These are phyloP conservation scores for Acanthopleura granulata DNA, from an alignment of 2,888 invertebrate genomes.

Conservation along the genomic window DNA sequence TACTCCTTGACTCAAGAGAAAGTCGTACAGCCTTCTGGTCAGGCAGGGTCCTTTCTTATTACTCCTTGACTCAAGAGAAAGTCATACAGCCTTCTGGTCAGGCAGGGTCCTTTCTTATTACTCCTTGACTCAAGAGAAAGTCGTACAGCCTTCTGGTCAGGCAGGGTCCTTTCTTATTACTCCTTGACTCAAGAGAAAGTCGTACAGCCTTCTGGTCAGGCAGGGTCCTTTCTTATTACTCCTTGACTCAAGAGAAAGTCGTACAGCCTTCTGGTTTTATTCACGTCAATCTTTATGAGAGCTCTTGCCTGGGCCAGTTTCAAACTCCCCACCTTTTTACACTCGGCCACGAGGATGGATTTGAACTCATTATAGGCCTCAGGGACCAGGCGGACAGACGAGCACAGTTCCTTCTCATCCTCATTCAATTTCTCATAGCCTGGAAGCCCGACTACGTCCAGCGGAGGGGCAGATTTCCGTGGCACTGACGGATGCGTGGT, in stretches of 20 bases:
- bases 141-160: too few species aligned
- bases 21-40: too few species aligned
- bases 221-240: conserved; percentile 48
- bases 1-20: too few species aligned
- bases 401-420: conserved; percentile 83
- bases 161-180: too few species aligned
- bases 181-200: conserved; percentile 78
- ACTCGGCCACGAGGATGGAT: conserved; percentile 80
- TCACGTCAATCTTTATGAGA: conserved; percentile 92
- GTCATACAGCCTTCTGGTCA: too few species aligned
- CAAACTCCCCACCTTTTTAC: conserved; percentile 80
- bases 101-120: too few species aligned
- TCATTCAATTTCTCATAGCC: conserved; percentile 81
- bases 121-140: too few species aligned
- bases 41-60: too few species aligned
- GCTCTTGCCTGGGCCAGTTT: conserved; percentile 85
- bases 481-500: conserved; percentile 47
- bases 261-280: conserved; percentile 84
- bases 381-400: conserved; percentile 81
- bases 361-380: conserved; percentile 85
- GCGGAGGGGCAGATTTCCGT: conserved; percentile 71
- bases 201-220: conserved; percentile 75
- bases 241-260: conserved; percentile 76
- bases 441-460: conserved; percentile 81
- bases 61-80: too few species aligned